phyloP scores from a whole-genome alignment of 2,113 vertebrate genomes.

The Anolis sagrei region DNA sequence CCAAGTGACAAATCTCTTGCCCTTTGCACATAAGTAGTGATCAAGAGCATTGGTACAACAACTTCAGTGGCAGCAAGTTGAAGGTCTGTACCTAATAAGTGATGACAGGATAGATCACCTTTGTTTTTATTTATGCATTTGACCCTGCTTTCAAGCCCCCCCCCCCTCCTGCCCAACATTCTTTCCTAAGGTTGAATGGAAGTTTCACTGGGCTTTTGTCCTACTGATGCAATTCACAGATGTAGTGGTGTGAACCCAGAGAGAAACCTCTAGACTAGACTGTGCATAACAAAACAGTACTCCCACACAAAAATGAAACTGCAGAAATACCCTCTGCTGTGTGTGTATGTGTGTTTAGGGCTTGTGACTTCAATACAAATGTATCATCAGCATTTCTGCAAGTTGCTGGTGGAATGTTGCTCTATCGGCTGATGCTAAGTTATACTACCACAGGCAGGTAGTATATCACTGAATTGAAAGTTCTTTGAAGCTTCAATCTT shows the following conservation, averaged over 20 bases:
- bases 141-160: neutral
- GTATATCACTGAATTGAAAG: neutral
- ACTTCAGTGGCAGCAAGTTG: neutral
- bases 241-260: neutral
- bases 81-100: neutral
- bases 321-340: neutral
- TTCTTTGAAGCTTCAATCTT: too few species aligned
- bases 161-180: too few species aligned
- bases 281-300: neutral
- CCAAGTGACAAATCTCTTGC: slow-evolving; percentile 47
- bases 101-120: neutral
- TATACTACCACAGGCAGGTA: neutral
- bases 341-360: neutral
- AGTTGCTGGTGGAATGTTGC: neutral
- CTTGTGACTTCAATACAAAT: neutral
- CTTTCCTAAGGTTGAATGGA: neutral
- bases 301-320: neutral
- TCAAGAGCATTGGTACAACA: slow-evolving; percentile 4
- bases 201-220: neutral
- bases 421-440: too few species aligned
- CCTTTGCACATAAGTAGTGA: slow-evolving; percentile 42
- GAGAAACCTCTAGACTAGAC: neutral
- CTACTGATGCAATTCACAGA: neutral
- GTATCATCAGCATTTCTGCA: neutral
- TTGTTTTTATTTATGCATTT: neutral